Conservation (phyloP, 2,797 vertebrate species). For the Sebastes vulpes region DNA sequence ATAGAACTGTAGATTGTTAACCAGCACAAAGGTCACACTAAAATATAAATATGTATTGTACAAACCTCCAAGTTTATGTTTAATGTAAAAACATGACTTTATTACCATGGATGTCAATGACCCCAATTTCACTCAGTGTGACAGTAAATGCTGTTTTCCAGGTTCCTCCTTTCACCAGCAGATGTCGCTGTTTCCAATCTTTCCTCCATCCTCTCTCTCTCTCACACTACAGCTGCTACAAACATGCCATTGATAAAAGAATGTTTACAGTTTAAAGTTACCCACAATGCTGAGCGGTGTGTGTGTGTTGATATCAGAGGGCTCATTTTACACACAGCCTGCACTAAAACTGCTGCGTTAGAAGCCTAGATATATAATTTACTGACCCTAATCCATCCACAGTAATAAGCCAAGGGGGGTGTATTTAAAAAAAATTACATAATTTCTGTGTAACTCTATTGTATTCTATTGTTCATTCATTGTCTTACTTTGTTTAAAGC, state of each 20-base stretch:
- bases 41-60: not conserved
- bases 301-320: slow-evolving; percentile 15
- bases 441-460: not conserved
- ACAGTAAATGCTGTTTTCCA: not conserved
- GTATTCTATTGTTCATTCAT: not conserved
- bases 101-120: not conserved
- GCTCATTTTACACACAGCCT: slow-evolving; percentile 31
- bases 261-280: slow-evolving; percentile 69
- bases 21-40: not conserved
- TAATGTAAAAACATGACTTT: not conserved
- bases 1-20: not conserved
- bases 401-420: not conserved
- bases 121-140: not conserved
- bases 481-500: not conserved
- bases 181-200: slow-evolving; percentile 63
- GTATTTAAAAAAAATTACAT: not conserved
- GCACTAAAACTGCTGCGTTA: slow-evolving; percentile 13
- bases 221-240: slow-evolving; percentile 47
- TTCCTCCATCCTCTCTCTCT: not conserved
- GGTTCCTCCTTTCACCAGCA: slow-evolving; percentile 55
- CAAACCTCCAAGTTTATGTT: not conserved
- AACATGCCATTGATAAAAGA: slow-evolving; percentile 71
- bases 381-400: not conserved
- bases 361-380: not conserved
- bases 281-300: slow-evolving; percentile 58